Percentiles rank a stretch among this genome's conserved stretches.
Evolutionary conservation across 2,797 vertebrate genomes (phyloP).

Genomic region (Buceros bicornis): DNA sequence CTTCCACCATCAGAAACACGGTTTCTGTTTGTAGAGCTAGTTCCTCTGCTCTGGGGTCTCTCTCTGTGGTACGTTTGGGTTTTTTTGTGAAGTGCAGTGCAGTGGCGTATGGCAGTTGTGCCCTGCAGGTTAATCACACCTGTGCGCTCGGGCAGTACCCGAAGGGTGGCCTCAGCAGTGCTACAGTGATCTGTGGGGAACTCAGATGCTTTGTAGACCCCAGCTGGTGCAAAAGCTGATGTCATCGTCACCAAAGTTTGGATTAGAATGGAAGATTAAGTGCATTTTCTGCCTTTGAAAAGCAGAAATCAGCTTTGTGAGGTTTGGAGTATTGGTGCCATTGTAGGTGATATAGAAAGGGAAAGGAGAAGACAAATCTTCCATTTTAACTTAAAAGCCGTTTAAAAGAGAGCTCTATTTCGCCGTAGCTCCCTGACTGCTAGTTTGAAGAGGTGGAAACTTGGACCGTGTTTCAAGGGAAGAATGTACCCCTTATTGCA

Average conservation of each 20-base stretch:
- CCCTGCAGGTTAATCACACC: accelerated
- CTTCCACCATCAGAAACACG: constrained; percentile 45
- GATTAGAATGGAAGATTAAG: background rate
- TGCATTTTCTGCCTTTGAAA: constrained; percentile 15
- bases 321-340: background rate
- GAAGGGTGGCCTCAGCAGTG: background rate
- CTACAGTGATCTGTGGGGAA: accelerated
- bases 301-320: background rate
- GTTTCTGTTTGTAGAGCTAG: constrained; percentile 1
- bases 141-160: background rate
- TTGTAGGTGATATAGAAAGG: background rate
- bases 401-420: background rate
- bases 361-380: background rate
- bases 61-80: background rate
- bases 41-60: background rate
- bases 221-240: background rate
- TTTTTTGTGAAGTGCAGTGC: background rate
- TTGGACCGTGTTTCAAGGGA: background rate
- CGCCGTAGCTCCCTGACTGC: background rate
- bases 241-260: background rate
- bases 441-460: background rate
- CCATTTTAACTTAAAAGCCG: background rate
- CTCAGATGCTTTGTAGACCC: accelerated
- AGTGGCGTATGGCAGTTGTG: background rate
- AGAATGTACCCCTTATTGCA: background rate